phyloP scores from a whole-genome alignment of 2,797 vertebrate species.

The Acanthurus tractus region DNA sequence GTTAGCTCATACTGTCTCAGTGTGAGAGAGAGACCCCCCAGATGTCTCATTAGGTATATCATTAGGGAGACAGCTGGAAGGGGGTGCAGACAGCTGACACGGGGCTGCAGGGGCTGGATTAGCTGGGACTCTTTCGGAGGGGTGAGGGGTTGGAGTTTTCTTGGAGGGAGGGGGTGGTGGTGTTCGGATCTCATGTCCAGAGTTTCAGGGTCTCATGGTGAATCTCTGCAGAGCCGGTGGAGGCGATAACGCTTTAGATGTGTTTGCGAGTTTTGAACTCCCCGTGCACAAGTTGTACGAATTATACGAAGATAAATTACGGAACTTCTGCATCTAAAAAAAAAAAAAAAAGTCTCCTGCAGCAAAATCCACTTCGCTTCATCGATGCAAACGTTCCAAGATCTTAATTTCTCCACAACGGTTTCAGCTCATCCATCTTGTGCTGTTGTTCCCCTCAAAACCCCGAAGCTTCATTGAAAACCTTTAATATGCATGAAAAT shows the following conservation, averaged over 20 bases:
- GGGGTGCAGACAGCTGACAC: constrained; percentile 80
- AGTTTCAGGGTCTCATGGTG: constrained; percentile 37
- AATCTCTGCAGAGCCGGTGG: constrained; percentile 22
- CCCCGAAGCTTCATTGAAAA: not conserved
- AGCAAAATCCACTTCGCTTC: not conserved
- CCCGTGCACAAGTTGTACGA: not conserved
- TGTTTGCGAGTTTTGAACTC: not conserved
- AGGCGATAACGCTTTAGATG: constrained; percentile 1
- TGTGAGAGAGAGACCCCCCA: constrained; percentile 76
- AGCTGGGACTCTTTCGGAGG: constrained; percentile 57
- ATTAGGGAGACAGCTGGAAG: constrained; percentile 86
- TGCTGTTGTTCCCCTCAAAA: not conserved
- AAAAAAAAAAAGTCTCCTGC: not conserved
- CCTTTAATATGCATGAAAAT: not conserved
- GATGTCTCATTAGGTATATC: constrained; percentile 88
- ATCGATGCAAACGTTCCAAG: not conserved
- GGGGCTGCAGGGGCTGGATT: constrained; percentile 75
- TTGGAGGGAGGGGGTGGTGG: constrained; percentile 39
- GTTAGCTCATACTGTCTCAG: constrained; percentile 56
- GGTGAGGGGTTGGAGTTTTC: constrained; percentile 1
- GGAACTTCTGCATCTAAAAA: not conserved
- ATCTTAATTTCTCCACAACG: not conserved
- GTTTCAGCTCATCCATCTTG: not conserved
- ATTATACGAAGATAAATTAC: not conserved
- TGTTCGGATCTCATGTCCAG: constrained; percentile 56